Conservation (phyloP, 2,888 invertebrate genomes). For the Horisme vitalbata region DNA sequence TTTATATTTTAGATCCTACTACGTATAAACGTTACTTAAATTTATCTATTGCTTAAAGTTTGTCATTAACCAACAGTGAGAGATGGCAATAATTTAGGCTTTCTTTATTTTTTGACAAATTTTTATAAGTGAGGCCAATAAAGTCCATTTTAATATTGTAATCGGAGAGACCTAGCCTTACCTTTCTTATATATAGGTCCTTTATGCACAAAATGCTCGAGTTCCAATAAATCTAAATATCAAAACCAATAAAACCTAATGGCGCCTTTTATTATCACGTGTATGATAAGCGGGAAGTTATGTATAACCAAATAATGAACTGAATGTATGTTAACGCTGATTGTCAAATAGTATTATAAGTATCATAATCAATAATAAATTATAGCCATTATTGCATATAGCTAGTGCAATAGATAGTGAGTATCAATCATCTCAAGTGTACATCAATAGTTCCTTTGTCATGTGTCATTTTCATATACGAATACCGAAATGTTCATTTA, state of each 20-base stretch:
- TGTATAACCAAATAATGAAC: conserved; percentile 69
- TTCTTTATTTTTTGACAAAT: too few relatives aligned
- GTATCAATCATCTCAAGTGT: conserved; percentile 67
- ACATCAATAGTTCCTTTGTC: conserved; percentile 81
- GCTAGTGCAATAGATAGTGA: conserved; percentile 59
- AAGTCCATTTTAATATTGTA: too few relatives aligned
- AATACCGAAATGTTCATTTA: conserved; percentile 68
- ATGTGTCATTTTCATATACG: conserved; percentile 81
- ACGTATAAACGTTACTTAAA: too few relatives aligned
- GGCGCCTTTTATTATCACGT: conserved; percentile 4
- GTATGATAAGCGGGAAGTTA: conserved; percentile 12
- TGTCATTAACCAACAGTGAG: too few relatives aligned
- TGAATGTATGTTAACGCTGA: conserved; percentile 54
- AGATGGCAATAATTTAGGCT: too few relatives aligned
- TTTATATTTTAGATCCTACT: too few relatives aligned
- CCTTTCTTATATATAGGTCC: too few relatives aligned
- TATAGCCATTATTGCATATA: conserved; percentile 59
- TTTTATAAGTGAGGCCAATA: too few relatives aligned
- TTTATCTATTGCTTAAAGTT: too few relatives aligned
- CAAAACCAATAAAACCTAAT: neutral
- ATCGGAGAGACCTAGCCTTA: too few relatives aligned
- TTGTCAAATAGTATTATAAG: conserved; percentile 54
- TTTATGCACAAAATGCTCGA: too few relatives aligned
- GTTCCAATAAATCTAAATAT: neutral
- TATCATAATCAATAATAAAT: conserved; percentile 51